These are phyloP conservation scores for Carabus problematicus DNA, from an alignment of 2,888 invertebrate species.

Conservation along the genomic window DNA sequence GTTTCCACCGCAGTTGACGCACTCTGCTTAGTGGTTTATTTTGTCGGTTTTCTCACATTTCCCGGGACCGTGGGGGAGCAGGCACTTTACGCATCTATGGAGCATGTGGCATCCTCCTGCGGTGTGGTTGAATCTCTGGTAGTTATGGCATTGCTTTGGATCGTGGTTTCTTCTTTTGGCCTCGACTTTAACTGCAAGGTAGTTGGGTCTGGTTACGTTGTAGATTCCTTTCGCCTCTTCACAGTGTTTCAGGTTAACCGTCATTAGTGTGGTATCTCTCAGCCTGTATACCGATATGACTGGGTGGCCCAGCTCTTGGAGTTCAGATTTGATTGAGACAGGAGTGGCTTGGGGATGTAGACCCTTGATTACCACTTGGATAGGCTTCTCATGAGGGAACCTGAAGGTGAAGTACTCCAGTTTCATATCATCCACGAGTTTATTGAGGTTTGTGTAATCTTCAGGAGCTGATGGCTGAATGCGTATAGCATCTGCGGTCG, in stretches of 20 bases:
- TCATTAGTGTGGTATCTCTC: neutral
- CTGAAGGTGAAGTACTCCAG: neutral
- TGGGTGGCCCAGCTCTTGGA: neutral
- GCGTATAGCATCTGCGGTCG: no score
- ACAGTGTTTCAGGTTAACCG: neutral
- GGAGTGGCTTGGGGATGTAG: neutral
- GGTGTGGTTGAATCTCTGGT: neutral
- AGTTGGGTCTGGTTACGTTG: neutral
- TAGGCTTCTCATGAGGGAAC: neutral
- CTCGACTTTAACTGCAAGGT: neutral
- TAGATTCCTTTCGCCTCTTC: constrained; percentile 9
- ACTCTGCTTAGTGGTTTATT: constrained; percentile 6
- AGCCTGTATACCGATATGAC: neutral
- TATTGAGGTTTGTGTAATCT: neutral
- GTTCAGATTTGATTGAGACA: neutral
- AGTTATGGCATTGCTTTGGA: neutral
- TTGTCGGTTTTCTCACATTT: constrained; percentile 8
- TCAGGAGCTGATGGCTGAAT: neutral
- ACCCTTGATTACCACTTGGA: neutral
- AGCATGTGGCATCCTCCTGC: no score
- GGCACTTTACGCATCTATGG: neutral
- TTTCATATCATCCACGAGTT: neutral
- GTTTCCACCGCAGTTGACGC: constrained; percentile 25
- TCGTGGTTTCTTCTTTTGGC: neutral
- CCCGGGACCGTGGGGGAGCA: neutral